These are phyloP conservation scores for Amorpha juglandis DNA, from an alignment of 2,888 invertebrate genomes.

Conservation along the genomic window DNA sequence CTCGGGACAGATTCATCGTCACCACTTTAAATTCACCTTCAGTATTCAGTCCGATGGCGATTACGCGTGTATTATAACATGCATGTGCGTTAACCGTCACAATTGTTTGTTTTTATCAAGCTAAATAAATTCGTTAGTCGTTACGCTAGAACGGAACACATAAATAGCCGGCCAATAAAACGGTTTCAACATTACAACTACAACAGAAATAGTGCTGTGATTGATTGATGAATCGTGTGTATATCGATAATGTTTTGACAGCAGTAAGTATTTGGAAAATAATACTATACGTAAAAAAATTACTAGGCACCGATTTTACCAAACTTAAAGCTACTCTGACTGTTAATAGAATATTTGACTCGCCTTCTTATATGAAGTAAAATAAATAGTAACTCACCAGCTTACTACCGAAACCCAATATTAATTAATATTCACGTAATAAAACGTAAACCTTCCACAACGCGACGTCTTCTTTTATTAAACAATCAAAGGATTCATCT, in stretches of 20 bases:
- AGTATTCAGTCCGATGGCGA: conserved; percentile 29
- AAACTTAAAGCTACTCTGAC: no score
- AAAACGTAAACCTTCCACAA: no score
- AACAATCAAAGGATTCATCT: no score
- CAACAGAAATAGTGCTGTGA: neutral
- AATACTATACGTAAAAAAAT: no score
- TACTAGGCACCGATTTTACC: no score
- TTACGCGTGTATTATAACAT: conserved; percentile 35
- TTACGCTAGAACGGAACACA: conserved; percentile 53
- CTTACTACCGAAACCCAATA: no score
- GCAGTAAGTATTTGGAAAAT: no score
- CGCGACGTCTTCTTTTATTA: no score
- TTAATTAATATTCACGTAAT: no score
- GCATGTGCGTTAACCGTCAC: conserved; percentile 52
- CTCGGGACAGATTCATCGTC: conserved; percentile 68
- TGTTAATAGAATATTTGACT: no score
- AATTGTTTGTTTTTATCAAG: conserved; percentile 67
- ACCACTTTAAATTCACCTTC: conserved; percentile 24
- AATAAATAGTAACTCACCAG: no score
- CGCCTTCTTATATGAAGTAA: no score
- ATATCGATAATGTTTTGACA: neutral
- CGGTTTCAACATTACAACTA: conserved; percentile 7
- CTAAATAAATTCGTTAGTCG: conserved; percentile 61
- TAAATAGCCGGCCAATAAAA: conserved; percentile 54
- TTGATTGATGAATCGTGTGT: neutral